These are phyloP conservation scores for Leptoclinus maculatus DNA, from an alignment of 2,797 vertebrate species.

Conservation along the genomic window DNA sequence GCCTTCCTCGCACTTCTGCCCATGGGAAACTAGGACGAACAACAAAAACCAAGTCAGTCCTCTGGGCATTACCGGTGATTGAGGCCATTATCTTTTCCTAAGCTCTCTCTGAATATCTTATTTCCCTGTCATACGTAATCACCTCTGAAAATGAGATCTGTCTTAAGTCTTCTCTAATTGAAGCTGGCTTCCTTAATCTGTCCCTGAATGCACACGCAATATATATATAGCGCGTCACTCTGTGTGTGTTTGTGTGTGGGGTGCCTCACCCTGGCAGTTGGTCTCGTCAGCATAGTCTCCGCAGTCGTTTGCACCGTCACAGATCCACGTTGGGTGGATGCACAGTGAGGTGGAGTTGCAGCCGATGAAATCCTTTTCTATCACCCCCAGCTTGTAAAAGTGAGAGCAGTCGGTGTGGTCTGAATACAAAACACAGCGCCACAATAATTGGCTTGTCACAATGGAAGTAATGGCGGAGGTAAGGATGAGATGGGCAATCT, in stretches of 20 bases:
- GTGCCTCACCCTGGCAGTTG: slow-evolving; percentile 88
- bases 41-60: slow-evolving; percentile 63
- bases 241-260: slow-evolving; percentile 4
- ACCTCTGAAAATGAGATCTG: slow-evolving; percentile 53
- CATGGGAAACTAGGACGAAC: slow-evolving; percentile 88
- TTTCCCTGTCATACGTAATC: slow-evolving; percentile 55
- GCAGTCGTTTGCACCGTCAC: slow-evolving; percentile 97
- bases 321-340: slow-evolving; percentile 95
- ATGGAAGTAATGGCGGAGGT: neutral
- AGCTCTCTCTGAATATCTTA: slow-evolving; percentile 54
- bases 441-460: slow-evolving; percentile 49
- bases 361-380: slow-evolving; percentile 92
- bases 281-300: slow-evolving; percentile 97
- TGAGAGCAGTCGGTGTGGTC: slow-evolving; percentile 92
- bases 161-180: slow-evolving; percentile 60
- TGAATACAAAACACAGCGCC: slow-evolving; percentile 75
- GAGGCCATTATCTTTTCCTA: slow-evolving; percentile 61
- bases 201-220: slow-evolving; percentile 25
- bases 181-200: slow-evolving; percentile 43
- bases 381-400: slow-evolving; percentile 96
- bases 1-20: slow-evolving; percentile 95
- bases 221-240: slow-evolving; percentile 10
- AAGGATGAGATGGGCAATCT: neutral
- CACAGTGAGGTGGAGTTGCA: slow-evolving; percentile 98
- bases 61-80: slow-evolving; percentile 26